Conservation (phyloP, 2,113 vertebrate genomes). For the Reinhardtius hippoglossoides region DNA sequence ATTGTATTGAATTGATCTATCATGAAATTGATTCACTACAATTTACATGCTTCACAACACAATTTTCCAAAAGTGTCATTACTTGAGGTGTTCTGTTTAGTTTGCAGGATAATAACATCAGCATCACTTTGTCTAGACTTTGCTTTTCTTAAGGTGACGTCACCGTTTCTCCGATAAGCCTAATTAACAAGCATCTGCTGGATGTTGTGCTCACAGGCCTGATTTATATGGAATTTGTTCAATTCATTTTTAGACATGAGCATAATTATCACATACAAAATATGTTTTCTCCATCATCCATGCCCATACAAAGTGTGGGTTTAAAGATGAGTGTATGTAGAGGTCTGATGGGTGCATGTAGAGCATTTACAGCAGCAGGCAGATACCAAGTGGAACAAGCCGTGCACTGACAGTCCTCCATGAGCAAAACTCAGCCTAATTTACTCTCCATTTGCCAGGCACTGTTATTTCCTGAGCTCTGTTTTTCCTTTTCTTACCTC, state of each 20-base stretch:
- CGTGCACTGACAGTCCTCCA: neutral
- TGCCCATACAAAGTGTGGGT: too few relatives aligned
- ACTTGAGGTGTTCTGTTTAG: neutral
- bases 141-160: neutral
- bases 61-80: neutral
- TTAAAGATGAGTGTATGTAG: too few relatives aligned
- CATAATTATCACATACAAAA: neutral
- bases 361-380: neutral
- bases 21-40: neutral
- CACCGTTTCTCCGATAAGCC: neutral
- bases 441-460: neutral
- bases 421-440: neutral
- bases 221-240: neutral
- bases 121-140: neutral
- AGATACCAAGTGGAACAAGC: neutral
- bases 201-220: neutral
- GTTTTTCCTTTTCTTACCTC: slow-evolving; percentile 1
- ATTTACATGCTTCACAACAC: neutral
- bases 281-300: too few relatives aligned
- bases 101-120: neutral
- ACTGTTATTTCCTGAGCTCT: slow-evolving; percentile 3
- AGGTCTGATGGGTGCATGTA: neutral
- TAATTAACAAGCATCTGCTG: neutral
- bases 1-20: neutral
- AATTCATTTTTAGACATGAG: neutral